Evolutionary conservation across 2,888 invertebrate species (phyloP).

Genomic region (Craniophora ligustri): DNA sequence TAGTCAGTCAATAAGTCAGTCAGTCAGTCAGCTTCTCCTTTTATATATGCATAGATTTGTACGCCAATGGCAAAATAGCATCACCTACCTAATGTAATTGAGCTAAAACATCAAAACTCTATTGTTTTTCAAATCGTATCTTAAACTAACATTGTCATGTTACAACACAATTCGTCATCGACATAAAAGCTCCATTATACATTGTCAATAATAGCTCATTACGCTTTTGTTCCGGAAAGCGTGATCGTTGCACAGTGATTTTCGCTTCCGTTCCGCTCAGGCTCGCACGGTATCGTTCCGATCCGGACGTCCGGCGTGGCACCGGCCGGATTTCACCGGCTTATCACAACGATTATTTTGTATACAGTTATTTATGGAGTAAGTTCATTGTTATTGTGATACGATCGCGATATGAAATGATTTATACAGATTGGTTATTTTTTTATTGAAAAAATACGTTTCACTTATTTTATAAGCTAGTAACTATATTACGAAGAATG

Average conservation of each 20-base stretch:
- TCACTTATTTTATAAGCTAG: too few species aligned
- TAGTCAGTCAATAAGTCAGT: too few species aligned
- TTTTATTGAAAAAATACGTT: too few species aligned
- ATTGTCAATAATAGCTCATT: conserved; percentile 23
- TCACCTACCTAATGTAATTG: too few species aligned
- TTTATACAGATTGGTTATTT: conserved; percentile 9
- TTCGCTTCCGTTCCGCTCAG: conserved; percentile 38
- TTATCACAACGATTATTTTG: conserved; percentile 42
- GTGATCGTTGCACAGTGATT: conserved; percentile 41
- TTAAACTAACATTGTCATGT: not conserved
- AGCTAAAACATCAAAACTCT: too few species aligned
- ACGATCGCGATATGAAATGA: conserved; percentile 14
- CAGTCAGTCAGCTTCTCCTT: too few species aligned
- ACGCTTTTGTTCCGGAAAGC: conserved; percentile 34
- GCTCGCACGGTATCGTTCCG: conserved; percentile 35
- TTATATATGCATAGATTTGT: too few species aligned
- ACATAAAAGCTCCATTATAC: conserved; percentile 4
- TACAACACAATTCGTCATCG: conserved; percentile 16
- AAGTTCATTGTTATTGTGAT: conserved; percentile 17
- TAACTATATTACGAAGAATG: too few species aligned
- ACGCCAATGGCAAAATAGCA: too few species aligned
- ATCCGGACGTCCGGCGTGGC: conserved; percentile 43
- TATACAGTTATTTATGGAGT: conserved; percentile 28
- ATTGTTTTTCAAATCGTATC: too few species aligned
- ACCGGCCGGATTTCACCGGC: conserved; percentile 20